These are phyloP conservation scores for Diabrotica virgifera DNA, from an alignment of 1,140 invertebrate genomes.

Conservation along the genomic window DNA sequence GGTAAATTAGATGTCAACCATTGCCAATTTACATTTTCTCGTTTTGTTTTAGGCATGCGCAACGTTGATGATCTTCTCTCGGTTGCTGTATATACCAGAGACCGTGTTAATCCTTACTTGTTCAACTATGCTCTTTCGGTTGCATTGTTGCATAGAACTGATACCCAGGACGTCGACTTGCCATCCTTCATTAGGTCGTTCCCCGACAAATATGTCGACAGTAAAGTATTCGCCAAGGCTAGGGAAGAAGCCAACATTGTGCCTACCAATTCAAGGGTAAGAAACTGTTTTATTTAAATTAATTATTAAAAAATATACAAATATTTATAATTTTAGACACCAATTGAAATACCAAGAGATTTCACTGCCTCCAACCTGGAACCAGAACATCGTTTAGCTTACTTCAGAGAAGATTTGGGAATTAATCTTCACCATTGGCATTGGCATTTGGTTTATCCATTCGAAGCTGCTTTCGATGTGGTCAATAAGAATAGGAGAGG, in stretches of 20 bases:
- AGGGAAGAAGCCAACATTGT: conserved; percentile 68
- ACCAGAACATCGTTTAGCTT: conserved; percentile 62
- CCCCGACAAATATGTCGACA: no score
- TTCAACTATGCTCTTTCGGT: conserved; percentile 77
- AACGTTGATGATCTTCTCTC: conserved; percentile 69
- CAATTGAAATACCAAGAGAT: conserved; percentile 62
- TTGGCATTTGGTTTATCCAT: conserved; percentile 48
- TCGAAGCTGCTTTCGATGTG: conserved; percentile 56
- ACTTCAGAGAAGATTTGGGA: conserved; percentile 52
- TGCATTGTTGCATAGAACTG: conserved; percentile 69
- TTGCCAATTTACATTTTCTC: no score
- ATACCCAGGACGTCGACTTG: conserved; percentile 68
- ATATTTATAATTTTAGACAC: conserved; percentile 30
- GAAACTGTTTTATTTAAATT: conserved; percentile 39
- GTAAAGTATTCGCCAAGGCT: conserved; percentile 54
- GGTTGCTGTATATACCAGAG: conserved; percentile 47
- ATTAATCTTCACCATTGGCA: no score
- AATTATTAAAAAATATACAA: no score
- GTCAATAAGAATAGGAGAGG: conserved; percentile 69
- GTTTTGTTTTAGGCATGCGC: conserved; percentile 58
- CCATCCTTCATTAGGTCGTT: conserved; percentile 70
- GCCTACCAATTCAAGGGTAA: conserved; percentile 56
- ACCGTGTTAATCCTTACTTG: no score
- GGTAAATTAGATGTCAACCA: no score
- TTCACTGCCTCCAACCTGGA: conserved; percentile 45